Evolutionary conservation across 2,888 invertebrate genomes (phyloP).

Genomic region (Pelosia muscerda): DNA sequence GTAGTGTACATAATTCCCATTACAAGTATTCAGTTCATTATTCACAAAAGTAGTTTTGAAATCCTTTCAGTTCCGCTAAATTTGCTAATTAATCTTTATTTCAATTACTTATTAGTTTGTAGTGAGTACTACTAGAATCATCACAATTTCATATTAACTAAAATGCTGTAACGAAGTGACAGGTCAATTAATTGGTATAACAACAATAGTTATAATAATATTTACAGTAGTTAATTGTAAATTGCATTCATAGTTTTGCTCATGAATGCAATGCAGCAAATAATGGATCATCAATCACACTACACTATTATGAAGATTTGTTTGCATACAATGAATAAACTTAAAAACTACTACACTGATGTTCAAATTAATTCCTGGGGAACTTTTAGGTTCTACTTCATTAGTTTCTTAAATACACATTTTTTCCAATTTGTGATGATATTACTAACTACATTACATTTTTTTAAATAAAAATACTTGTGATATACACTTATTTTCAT

Average conservation of each 20-base stretch:
- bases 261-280: not conserved
- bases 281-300: not conserved
- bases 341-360: too few species aligned
- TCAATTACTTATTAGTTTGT: conserved; percentile 19
- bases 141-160: conserved; percentile 22
- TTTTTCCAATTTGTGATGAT: too few species aligned
- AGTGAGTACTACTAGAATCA: conserved; percentile 20
- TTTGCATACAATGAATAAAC: too few species aligned
- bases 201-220: not conserved
- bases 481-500: too few species aligned
- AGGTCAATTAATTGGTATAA: conserved; percentile 24
- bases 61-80: conserved; percentile 29
- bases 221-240: not conserved
- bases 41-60: not conserved
- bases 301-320: too few species aligned
- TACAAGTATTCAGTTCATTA: not conserved
- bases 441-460: too few species aligned
- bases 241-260: not conserved
- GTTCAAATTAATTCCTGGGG: too few species aligned
- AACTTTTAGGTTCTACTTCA: too few species aligned
- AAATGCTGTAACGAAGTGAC: conserved; percentile 28
- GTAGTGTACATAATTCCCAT: too few species aligned
- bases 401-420: too few species aligned
- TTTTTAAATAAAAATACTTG: too few species aligned
- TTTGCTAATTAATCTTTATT: conserved; percentile 30